A percentile compares a stretch with the other conserved stretches of the same genome.
Conservation (phyloP, 2,888 invertebrate species). For the Macrosiphum euphorbiae region DNA sequence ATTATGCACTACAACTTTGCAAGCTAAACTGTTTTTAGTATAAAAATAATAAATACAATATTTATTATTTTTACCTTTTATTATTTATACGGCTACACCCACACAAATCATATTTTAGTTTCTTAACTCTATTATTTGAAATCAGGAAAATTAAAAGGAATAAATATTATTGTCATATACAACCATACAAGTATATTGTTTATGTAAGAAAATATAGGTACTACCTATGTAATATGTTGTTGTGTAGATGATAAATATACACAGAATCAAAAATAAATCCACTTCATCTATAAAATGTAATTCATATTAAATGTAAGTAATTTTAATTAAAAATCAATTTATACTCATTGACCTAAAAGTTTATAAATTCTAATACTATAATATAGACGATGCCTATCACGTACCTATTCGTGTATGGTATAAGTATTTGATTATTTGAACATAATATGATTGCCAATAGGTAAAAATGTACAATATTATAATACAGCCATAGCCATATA, state of each 20-base stretch:
- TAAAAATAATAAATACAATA: background rate
- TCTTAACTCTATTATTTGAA: background rate
- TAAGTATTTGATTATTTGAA: too few relatives aligned
- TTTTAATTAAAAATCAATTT: background rate
- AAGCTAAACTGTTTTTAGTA: background rate
- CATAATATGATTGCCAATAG: too few relatives aligned
- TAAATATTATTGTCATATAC: background rate
- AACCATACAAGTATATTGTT: background rate
- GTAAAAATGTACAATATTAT: too few relatives aligned
- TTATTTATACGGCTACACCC: background rate
- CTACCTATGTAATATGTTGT: background rate
- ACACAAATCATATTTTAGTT: background rate
- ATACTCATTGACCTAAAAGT: background rate
- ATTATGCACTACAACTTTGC: background rate
- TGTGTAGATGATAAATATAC: background rate
- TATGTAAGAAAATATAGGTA: background rate
- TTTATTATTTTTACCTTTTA: background rate
- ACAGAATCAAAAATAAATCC: background rate
- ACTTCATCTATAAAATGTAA: background rate
- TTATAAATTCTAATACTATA: background rate
- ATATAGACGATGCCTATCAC: background rate
- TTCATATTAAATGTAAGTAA: background rate
- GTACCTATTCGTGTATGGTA: too few relatives aligned
- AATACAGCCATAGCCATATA: too few relatives aligned
- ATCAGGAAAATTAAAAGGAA: background rate